A percentile compares a stretch with the other conserved stretches of the same genome.
These are phyloP conservation scores for Itoplectis maculator DNA, from an alignment of 2,888 invertebrate genomes.

Conservation along the genomic window DNA sequence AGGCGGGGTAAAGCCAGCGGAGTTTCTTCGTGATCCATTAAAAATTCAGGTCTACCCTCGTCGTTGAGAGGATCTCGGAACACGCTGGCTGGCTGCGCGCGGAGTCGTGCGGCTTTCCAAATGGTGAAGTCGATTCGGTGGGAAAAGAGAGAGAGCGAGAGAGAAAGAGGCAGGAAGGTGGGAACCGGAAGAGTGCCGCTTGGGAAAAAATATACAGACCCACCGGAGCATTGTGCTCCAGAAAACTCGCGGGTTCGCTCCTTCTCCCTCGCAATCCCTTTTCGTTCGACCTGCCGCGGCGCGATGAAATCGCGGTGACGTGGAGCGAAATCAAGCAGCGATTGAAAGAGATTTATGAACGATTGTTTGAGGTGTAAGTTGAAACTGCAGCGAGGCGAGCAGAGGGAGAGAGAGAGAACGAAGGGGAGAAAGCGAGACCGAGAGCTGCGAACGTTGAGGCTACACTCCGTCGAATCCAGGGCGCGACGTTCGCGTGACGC, in stretches of 20 bases:
- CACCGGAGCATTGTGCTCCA: conserved; percentile 50
- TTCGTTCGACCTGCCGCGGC: conserved; percentile 26
- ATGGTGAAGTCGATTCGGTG: conserved; percentile 31
- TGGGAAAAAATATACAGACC: conserved; percentile 37
- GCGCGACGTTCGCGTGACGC: conserved; percentile 62
- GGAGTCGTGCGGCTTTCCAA: conserved; percentile 35
- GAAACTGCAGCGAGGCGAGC: conserved; percentile 33
- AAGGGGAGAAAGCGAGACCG: not conserved
- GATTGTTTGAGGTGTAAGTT: conserved; percentile 65
- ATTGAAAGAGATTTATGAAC: conserved; percentile 68
- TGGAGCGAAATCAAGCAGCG: conserved; percentile 63
- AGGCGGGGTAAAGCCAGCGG: conserved; percentile 37
- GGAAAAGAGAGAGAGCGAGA: conserved; percentile 17
- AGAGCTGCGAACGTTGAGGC: conserved; percentile 24
- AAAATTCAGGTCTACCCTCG: conserved; percentile 46
- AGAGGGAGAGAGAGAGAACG: too few relatives aligned
- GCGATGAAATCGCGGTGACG: conserved; percentile 61
- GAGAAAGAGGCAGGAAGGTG: not conserved
- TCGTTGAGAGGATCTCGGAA: conserved; percentile 42
- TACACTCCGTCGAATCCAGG: conserved; percentile 70
- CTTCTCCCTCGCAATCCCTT: conserved; percentile 36
- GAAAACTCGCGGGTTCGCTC: conserved; percentile 55
- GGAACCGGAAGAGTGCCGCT: conserved; percentile 49
- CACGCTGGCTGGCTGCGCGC: not conserved
- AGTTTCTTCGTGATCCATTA: conserved; percentile 57